Evolutionary conservation across 30 jellyfish, hydroid and myxozoan genomes (phyloP).

Genomic region (Phacellophora camtschatica): DNA sequence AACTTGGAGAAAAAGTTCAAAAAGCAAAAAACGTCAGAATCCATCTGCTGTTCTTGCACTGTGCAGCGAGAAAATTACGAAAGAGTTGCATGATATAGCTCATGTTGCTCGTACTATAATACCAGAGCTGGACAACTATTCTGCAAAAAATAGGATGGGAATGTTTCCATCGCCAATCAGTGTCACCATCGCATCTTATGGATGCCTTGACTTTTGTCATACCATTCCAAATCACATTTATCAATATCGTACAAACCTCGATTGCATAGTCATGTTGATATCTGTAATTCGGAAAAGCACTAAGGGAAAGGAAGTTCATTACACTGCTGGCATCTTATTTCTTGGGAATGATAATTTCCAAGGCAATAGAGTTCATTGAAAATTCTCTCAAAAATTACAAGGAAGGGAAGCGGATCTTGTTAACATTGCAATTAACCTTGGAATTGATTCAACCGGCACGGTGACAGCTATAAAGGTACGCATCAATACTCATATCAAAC

Average conservation of each 20-base stretch:
- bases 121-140: slow-evolving; percentile 25
- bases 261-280: slow-evolving; percentile 33
- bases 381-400: neutral
- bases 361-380: neutral
- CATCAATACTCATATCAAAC: neutral
- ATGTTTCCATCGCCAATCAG: slow-evolving; percentile 33
- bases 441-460: slow-evolving; percentile 1
- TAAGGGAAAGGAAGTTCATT: slow-evolving; percentile 1
- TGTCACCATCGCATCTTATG: slow-evolving; percentile 31
- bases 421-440: neutral
- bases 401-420: neutral
- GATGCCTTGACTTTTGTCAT: slow-evolving; percentile 27
- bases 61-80: neutral
- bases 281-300: neutral
- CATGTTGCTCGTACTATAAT: slow-evolving; percentile 3
- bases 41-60: slow-evolving; percentile 14
- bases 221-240: slow-evolving; percentile 2
- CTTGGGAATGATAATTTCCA: neutral
- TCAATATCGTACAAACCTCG: slow-evolving; percentile 4
- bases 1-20: too few relatives aligned
- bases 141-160: slow-evolving; percentile 16
- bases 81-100: neutral
- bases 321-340: neutral
- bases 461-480: neutral
- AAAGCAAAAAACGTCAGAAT: slow-evolving; percentile 25